Percentiles rank a stretch among this genome's conserved stretches.
These are phyloP conservation scores for Liposcelis brunnea DNA, from an alignment of 2,888 invertebrate genomes.

Conservation along the genomic window DNA sequence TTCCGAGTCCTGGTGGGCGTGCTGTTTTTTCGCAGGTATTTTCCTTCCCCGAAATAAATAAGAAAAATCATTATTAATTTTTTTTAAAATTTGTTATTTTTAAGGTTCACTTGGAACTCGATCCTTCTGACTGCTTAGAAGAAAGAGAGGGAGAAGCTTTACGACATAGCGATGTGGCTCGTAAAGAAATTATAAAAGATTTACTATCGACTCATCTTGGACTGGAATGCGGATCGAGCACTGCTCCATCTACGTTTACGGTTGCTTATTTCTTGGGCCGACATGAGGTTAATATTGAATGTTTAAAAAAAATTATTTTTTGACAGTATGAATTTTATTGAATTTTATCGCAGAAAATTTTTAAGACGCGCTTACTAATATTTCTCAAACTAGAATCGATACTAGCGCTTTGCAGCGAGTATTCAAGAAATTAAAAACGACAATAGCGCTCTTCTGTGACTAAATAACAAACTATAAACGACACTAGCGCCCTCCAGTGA, in stretches of 20 bases:
- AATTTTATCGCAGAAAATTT: too few species aligned
- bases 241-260: constrained; percentile 29
- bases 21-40: constrained; percentile 64
- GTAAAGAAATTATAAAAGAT: constrained; percentile 61
- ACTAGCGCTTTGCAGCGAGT: too few species aligned
- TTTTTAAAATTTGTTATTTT: constrained; percentile 13
- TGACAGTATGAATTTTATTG: not conserved
- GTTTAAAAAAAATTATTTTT: not conserved
- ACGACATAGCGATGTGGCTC: constrained; percentile 45
- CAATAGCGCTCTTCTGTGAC: too few species aligned
- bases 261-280: constrained; percentile 62
- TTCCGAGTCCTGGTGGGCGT: constrained; percentile 39
- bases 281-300: constrained; percentile 45
- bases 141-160: constrained; percentile 38
- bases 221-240: constrained; percentile 35
- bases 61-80: too few species aligned
- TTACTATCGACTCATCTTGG: constrained; percentile 51
- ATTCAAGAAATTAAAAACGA: too few species aligned
- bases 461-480: too few species aligned
- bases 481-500: too few species aligned
- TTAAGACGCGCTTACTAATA: too few species aligned
- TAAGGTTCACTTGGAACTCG: constrained; percentile 66
- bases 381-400: too few species aligned
- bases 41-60: too few species aligned
- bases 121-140: constrained; percentile 45